Evolutionary conservation across 92 coral and sea anemone species (phyloP).

Genomic region (Epizoanthus scotinus): DNA sequence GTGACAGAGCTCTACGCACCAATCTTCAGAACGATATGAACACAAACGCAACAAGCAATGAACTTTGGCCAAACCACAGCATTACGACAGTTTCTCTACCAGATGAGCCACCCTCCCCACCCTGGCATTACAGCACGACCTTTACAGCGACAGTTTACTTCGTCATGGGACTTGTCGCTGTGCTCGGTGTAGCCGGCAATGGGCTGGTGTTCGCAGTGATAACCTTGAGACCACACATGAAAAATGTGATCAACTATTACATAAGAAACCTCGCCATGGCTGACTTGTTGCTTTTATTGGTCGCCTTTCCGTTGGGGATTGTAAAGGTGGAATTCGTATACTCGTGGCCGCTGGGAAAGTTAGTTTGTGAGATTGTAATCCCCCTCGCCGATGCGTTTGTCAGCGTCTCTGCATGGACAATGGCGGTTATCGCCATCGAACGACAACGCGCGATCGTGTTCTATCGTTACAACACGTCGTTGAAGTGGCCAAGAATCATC

Average conservation of each 20-base stretch:
- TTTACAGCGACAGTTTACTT: background rate
- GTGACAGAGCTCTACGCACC: too few relatives aligned
- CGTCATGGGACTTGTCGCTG: background rate
- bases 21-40: background rate
- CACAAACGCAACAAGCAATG: background rate
- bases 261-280: constrained; percentile 21
- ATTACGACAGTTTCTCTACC: background rate
- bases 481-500: constrained; percentile 6
- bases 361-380: background rate
- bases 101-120: background rate
- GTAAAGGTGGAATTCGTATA: constrained; percentile 18
- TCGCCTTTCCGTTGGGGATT: background rate
- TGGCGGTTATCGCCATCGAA: constrained; percentile 2
- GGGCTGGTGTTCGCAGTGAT: constrained; percentile 3
- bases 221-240: constrained; percentile 13
- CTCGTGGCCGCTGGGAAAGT: constrained; percentile 11
- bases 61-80: background rate
- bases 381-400: background rate
- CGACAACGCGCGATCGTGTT: constrained; percentile 24
- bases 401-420: constrained; percentile 26
- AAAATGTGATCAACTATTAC: constrained; percentile 15
- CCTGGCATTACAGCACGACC: constrained; percentile 1
- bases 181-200: constrained; percentile 7
- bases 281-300: background rate
- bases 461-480: constrained; percentile 1